phyloP scores from a whole-genome alignment of 1,140 invertebrate species.

The Drosophila ironensis region DNA sequence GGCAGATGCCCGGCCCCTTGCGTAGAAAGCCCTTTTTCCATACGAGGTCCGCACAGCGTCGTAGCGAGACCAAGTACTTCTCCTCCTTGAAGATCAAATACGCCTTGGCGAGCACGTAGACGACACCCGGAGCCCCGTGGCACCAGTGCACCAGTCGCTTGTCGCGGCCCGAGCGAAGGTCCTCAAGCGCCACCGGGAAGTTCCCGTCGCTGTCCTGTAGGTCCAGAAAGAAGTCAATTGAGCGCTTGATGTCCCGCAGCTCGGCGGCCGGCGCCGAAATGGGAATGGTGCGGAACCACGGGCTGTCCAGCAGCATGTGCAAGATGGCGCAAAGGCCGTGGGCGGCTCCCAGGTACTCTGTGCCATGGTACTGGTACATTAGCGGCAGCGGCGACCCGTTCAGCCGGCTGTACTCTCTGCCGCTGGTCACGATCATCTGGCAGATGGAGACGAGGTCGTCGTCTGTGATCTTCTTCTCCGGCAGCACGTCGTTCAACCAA shows the following conservation, averaged over 20 bases:
- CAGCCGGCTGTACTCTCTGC: conserved; percentile 85
- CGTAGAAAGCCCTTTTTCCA: conserved; percentile 91
- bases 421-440: conserved; percentile 87
- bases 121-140: conserved; percentile 91
- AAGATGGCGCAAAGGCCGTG: conserved; percentile 88
- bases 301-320: conserved; percentile 83
- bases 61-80: conserved; percentile 88
- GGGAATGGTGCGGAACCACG: conserved; percentile 74
- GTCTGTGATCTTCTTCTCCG: conserved; percentile 83
- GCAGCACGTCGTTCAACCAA: conserved; percentile 86
- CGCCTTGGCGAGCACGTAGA: conserved; percentile 92
- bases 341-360: conserved; percentile 92
- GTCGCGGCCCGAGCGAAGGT: conserved; percentile 83
- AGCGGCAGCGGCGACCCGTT: conserved; percentile 86
- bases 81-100: conserved; percentile 89
- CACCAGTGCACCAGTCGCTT: conserved; percentile 93
- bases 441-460: conserved; percentile 86
- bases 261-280: conserved; percentile 84
- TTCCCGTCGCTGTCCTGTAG: conserved; percentile 88
- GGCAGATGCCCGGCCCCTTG: conserved; percentile 93
- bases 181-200: conserved; percentile 90
- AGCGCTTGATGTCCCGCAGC: conserved; percentile 83
- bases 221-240: conserved; percentile 84
- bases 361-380: conserved; percentile 94
- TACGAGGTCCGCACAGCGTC: conserved; percentile 88